phyloP scores from a whole-genome alignment of 1,140 invertebrate species.

The Neotoxoptera formosana region DNA sequence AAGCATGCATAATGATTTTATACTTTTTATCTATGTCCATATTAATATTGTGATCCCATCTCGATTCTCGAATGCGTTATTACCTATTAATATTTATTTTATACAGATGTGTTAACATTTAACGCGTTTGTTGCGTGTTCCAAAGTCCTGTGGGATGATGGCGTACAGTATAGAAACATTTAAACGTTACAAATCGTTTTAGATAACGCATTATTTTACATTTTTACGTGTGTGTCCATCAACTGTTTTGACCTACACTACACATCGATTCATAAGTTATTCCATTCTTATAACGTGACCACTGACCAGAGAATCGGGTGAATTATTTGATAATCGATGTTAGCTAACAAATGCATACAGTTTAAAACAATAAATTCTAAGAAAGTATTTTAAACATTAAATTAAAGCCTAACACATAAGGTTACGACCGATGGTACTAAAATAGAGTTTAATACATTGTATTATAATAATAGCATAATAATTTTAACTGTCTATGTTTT shows the following conservation, averaged over 20 bases:
- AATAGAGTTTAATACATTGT: not conserved
- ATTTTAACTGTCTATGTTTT: conserved; percentile 16
- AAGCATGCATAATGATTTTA: not conserved
- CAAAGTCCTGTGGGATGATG: conserved; percentile 13
- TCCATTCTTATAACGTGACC: not conserved
- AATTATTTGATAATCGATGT: not conserved
- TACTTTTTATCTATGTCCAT: not conserved
- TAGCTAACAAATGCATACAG: not conserved
- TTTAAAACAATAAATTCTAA: conserved; percentile 37
- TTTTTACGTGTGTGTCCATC: not conserved
- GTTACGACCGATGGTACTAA: not conserved
- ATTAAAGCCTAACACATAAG: not conserved
- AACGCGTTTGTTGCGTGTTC: not conserved
- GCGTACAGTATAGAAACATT: not conserved
- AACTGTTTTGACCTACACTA: conserved; percentile 29
- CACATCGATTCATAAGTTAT: not conserved
- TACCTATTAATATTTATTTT: conserved; percentile 9
- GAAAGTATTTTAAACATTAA: not conserved
- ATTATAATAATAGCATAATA: not conserved
- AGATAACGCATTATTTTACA: not conserved
- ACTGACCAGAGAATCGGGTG: not conserved
- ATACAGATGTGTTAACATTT: not conserved
- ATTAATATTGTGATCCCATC: not conserved
- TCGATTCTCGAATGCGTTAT: not conserved
- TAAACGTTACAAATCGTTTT: conserved; percentile 10